These are phyloP conservation scores for Varanus salvator DNA, from an alignment of 2,113 vertebrate genomes.

Conservation along the genomic window DNA sequence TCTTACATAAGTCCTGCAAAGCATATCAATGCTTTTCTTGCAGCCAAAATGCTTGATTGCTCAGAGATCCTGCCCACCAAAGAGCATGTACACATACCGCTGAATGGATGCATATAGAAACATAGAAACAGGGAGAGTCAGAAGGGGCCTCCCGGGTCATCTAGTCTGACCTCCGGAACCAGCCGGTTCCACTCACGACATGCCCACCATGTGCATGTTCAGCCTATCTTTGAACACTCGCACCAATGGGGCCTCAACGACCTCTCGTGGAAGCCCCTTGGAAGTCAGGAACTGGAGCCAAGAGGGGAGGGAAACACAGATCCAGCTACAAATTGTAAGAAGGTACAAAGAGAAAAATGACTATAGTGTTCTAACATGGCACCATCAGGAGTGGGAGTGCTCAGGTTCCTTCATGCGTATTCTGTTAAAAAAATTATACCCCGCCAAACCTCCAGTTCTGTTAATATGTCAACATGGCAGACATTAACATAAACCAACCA, in stretches of 20 bases:
- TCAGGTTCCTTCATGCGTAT: neutral
- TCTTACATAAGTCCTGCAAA: no score
- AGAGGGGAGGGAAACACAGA: neutral
- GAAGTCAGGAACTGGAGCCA: neutral
- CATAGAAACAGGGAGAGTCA: no score
- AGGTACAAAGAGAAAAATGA: neutral
- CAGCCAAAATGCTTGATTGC: no score
- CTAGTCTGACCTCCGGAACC: no score
- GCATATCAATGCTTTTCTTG: no score
- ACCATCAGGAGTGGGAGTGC: neutral
- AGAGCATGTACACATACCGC: neutral
- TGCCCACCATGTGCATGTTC: no score
- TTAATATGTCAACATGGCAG: neutral
- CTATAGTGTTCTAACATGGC: neutral
- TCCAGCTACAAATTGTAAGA: neutral
- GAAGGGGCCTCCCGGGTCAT: no score
- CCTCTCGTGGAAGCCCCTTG: neutral
- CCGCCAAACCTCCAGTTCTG: no score
- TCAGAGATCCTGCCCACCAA: no score
- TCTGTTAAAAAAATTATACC: neutral
- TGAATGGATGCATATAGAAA: neutral
- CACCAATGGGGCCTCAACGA: no score
- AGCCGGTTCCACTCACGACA: no score
- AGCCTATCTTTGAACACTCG: no score
- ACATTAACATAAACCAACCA: neutral